Evolutionary conservation across 2,113 vertebrate genomes (phyloP).

Genomic region (Gnathonemus longibarbis): DNA sequence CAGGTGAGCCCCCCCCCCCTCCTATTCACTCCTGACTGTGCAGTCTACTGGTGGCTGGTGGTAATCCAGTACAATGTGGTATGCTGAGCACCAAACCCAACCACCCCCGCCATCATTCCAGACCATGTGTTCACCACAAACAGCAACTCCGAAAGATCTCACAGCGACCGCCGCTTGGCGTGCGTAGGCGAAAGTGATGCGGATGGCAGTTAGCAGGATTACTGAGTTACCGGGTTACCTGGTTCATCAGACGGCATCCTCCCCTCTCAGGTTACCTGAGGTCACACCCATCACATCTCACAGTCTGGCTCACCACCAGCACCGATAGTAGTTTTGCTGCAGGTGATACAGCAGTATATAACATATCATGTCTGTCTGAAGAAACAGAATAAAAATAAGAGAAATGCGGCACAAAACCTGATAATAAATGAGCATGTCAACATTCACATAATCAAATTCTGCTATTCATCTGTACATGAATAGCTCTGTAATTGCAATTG

Average conservation of each 20-base stretch:
- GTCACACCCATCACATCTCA: not conserved
- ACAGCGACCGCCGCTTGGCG: not conserved
- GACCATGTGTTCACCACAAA: constrained; percentile 51
- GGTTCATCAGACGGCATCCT: not conserved
- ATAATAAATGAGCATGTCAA: not conserved
- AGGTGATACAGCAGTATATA: not conserved
- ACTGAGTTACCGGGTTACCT: not conserved
- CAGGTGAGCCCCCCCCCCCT: constrained; percentile 67
- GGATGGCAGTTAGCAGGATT: not conserved
- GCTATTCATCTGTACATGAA: not conserved
- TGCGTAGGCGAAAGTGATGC: not conserved
- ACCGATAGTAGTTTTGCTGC: not conserved
- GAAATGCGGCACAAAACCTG: not conserved
- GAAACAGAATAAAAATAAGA: not conserved
- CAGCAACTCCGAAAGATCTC: constrained; percentile 14
- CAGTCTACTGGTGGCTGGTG: not conserved
- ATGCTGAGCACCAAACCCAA: not conserved
- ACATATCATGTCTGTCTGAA: not conserved
- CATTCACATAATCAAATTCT: not conserved
- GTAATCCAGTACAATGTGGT: constrained; percentile 22
- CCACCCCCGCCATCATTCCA: constrained; percentile 15
- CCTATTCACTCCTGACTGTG: not conserved
- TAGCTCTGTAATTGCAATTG: not conserved
- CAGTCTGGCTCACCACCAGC: not conserved
- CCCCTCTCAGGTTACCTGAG: not conserved